phyloP scores from a whole-genome alignment of 1,140 invertebrate genomes.

The Homalodisca vitripennis region DNA sequence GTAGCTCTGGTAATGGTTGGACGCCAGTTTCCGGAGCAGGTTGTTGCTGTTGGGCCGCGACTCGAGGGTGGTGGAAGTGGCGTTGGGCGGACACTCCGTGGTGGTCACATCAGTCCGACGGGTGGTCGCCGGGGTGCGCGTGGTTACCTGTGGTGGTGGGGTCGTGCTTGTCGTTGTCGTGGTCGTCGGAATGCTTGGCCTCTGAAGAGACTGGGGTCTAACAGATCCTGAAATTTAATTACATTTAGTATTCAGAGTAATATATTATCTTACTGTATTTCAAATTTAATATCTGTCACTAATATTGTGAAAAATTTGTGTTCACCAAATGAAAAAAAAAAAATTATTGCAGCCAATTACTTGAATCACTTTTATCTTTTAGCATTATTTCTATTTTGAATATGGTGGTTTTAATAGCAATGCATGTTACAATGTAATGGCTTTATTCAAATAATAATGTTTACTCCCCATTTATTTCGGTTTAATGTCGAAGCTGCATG shows the following conservation, averaged over 20 bases:
- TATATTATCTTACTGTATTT: not conserved
- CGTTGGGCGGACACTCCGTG: slow-evolving; percentile 67
- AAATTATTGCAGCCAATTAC: too few species aligned
- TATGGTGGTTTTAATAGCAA: too few species aligned
- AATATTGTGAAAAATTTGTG: not conserved
- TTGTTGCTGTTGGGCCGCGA: slow-evolving; percentile 57
- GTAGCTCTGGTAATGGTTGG: slow-evolving; percentile 81
- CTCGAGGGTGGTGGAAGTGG: slow-evolving; percentile 36
- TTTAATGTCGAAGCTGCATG: too few species aligned
- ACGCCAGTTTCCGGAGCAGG: slow-evolving; percentile 68
- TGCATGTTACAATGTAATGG: too few species aligned
- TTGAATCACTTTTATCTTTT: too few species aligned
- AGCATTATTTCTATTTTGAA: too few species aligned
- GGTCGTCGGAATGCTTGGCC: slow-evolving; percentile 53
- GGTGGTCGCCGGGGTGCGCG: slow-evolving; percentile 47
- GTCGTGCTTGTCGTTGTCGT: slow-evolving; percentile 49
- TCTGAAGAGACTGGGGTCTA: slow-evolving; percentile 63
- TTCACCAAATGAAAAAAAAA: not conserved
- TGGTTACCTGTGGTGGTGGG: slow-evolving; percentile 43
- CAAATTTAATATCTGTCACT: not conserved
- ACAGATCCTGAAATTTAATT: slow-evolving; percentile 58
- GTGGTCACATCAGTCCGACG: slow-evolving; percentile 49
- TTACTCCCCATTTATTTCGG: too few species aligned
- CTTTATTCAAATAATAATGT: too few species aligned
- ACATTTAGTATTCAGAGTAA: not conserved